Base-by-base conservation (phyloP, 1,140 invertebrate species). In the Hyles euphorbiae region DNA sequence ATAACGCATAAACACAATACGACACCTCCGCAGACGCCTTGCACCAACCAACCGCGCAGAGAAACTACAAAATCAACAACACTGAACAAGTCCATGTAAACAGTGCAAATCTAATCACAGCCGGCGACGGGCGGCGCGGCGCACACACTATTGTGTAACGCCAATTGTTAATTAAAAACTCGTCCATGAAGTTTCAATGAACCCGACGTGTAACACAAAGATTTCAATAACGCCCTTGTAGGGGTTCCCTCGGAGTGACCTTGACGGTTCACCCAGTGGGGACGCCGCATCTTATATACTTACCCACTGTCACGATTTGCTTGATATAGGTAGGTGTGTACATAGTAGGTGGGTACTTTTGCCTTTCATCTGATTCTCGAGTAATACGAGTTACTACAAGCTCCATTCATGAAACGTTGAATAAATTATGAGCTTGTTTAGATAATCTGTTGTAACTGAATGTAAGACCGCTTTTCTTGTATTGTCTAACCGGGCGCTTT, bases 201-300 rank as follows among this genome's bases (percentile, higher is more conserved):
- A 40, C 36, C 36, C 36, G 36, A 40, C 36, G 36, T 5, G 36
- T 40, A 40, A 2, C 36, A 8, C 45, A 56, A 49, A 50, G 53
- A 47, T 63, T 63, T 58, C 45, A 52, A 56, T 61, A 66, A 63
- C 64, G 62, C 66, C 73, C 71, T 72, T 68, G 68, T 68, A 60
- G 68, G 74, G 70, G 44, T 81, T 79, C 68, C 70, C 73, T 72
- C 72, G 58, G 53, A 70, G 57, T 81, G 80, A 76, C 77, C 78
- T 82, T 82, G 75, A 73, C 65, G 66, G 75, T 72, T 78, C 80
- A 79, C 65, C 73, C 72, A 70, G 71, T 67, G 72, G 70, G 70
- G 69, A 70, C 68, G 65, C 64, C 70, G 68, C 63, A 72, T 76
- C 72, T 72, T 75, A 74, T 72, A 63, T 71, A 79, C 75, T 73